Percentiles rank a stretch among this genome's conserved stretches.
phyloP scores from a whole-genome alignment of 2,888 invertebrate species.

The Tenthredo scrophulariae region DNA sequence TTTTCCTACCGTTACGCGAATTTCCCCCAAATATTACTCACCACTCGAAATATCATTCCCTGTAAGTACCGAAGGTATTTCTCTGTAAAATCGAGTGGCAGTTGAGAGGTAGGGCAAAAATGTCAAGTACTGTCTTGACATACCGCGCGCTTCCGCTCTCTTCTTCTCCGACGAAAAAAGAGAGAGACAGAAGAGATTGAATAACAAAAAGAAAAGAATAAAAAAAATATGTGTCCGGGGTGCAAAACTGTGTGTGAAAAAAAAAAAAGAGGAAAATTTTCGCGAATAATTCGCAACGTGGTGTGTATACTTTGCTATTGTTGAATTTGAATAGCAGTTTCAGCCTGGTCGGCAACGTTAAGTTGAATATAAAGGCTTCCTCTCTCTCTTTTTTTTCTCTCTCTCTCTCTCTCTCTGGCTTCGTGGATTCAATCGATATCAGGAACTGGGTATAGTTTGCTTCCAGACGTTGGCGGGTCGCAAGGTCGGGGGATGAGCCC shows the following conservation, averaged over 20 bases:
- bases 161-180: background rate
- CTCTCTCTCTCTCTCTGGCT: slow-evolving; percentile 33
- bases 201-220: background rate
- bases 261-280: background rate
- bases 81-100: slow-evolving; percentile 34
- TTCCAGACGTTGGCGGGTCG: slow-evolving; percentile 40
- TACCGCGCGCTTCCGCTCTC: background rate
- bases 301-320: slow-evolving; percentile 12
- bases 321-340: slow-evolving; percentile 42
- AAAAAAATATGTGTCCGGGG: background rate
- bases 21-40: background rate
- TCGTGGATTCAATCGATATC: slow-evolving; percentile 51
- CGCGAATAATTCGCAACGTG: background rate
- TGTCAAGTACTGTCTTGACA: slow-evolving; percentile 34
- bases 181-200: background rate
- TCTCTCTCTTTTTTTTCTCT: slow-evolving; percentile 38
- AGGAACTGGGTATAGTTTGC: slow-evolving; percentile 50
- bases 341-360: slow-evolving; percentile 30
- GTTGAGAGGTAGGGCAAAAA: background rate
- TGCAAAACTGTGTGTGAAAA: background rate
- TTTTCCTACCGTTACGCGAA: background rate
- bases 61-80: slow-evolving; percentile 20
- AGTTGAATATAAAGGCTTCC: slow-evolving; percentile 41
- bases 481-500: slow-evolving; percentile 49
- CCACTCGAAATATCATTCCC: background rate